Conservation (phyloP, 1,140 invertebrate genomes). For the Apolygus lucorum region DNA sequence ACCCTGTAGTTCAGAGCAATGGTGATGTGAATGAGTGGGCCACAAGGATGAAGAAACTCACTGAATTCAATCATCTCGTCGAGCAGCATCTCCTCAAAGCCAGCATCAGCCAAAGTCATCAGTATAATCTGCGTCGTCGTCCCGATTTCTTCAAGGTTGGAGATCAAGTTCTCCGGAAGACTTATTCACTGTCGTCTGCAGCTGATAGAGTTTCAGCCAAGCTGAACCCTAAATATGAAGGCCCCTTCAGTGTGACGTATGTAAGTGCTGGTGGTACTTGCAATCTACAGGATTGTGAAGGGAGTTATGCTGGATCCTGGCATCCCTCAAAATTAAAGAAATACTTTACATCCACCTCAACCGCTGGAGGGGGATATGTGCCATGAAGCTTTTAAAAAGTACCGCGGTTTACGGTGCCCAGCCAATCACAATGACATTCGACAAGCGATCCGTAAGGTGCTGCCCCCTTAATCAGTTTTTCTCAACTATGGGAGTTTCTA, state of each 20-base stretch:
- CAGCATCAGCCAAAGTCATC: neutral
- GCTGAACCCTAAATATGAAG: neutral
- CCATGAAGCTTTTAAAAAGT: too few species aligned
- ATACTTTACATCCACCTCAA: neutral
- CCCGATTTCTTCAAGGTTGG: neutral
- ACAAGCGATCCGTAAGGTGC: too few species aligned
- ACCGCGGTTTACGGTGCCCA: too few species aligned
- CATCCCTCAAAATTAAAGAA: slow-evolving; percentile 2
- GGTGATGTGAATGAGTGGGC: neutral
- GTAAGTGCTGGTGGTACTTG: neutral
- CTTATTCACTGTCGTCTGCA: neutral
- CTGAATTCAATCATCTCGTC: neutral
- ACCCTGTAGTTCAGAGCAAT: neutral
- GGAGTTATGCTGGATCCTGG: neutral
- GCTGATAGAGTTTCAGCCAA: neutral
- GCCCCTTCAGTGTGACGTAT: neutral
- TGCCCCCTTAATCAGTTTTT: too few species aligned
- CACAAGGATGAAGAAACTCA: neutral
- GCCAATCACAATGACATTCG: too few species aligned
- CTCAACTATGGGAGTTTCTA: too few species aligned
- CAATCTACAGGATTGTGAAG: neutral
- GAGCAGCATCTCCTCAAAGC: neutral
- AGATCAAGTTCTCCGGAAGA: neutral
- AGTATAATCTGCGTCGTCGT: too few species aligned
- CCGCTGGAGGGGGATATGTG: neutral